Conservation (phyloP, 2,113 vertebrate species). For the Laterallus jamaicensis region DNA sequence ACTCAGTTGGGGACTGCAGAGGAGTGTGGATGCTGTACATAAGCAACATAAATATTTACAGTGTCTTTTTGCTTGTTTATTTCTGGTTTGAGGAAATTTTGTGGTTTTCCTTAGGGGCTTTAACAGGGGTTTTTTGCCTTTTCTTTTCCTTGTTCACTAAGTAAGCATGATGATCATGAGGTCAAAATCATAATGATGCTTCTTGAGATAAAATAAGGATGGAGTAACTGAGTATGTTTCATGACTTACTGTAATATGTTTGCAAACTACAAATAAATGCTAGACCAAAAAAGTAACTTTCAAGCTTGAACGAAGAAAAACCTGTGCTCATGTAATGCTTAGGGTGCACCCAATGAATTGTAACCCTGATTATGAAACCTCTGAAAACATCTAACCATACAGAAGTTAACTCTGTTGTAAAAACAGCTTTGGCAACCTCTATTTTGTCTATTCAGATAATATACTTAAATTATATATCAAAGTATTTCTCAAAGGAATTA, state of each 20-base stretch:
- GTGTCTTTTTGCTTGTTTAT: neutral
- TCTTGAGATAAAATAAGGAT: neutral
- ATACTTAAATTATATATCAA: neutral
- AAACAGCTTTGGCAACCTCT: neutral
- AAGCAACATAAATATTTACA: neutral
- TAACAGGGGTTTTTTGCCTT: neutral
- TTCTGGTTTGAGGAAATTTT: neutral
- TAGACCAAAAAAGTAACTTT: neutral
- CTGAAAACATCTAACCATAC: neutral
- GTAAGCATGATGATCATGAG: neutral
- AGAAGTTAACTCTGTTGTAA: neutral
- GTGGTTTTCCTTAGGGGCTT: neutral
- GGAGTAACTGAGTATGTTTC: neutral
- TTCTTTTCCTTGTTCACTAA: neutral
- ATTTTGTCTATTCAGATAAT: neutral
- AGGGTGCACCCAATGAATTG: neutral
- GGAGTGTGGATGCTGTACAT: neutral
- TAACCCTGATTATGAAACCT: no score
- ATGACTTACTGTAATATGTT: neutral
- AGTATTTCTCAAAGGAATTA: neutral
- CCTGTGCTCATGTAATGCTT: fast-evolving
- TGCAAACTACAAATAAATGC: neutral
- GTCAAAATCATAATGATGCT: neutral
- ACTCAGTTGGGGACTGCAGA: neutral
- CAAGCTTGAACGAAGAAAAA: neutral